Evolutionary conservation across 2,888 invertebrate species (phyloP).

Genomic region (Myathropa florea): DNA sequence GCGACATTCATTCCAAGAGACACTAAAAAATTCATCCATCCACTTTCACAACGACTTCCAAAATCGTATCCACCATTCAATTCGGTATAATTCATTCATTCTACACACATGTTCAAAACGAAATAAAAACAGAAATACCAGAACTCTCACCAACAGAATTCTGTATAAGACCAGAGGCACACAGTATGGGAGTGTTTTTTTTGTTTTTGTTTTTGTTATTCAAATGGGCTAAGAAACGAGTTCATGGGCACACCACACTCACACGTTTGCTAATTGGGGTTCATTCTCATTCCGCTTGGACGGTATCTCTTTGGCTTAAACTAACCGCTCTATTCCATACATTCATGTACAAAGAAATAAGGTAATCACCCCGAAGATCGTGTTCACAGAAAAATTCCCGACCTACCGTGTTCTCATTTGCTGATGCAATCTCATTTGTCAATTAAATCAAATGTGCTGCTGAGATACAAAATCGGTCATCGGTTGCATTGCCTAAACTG

Average conservation of each 20-base stretch:
- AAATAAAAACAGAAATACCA: background rate
- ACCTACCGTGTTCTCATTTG: slow-evolving; percentile 28
- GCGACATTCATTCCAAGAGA: background rate
- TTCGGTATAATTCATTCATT: background rate
- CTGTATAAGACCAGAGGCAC: slow-evolving; percentile 15
- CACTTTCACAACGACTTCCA: background rate
- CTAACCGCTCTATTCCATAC: background rate
- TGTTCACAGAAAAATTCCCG: slow-evolving; percentile 23
- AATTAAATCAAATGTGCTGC: slow-evolving; percentile 48
- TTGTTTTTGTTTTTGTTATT: background rate
- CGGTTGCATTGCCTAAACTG: slow-evolving; percentile 4
- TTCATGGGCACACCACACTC: slow-evolving; percentile 69
- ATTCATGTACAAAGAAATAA: background rate
- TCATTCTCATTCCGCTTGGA: slow-evolving; percentile 29
- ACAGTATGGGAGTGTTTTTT: background rate
- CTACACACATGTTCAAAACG: background rate
- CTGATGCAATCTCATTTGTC: slow-evolving; percentile 55
- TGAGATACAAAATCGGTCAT: background rate
- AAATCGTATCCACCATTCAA: background rate
- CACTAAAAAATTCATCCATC: background rate
- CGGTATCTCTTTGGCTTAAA: background rate
- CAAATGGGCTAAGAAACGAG: slow-evolving; percentile 55
- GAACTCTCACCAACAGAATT: background rate
- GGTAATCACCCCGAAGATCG: slow-evolving; percentile 26
- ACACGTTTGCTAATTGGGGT: slow-evolving; percentile 39